phyloP scores from a whole-genome alignment of 2,888 invertebrate species.

The Melitaea athalia region DNA sequence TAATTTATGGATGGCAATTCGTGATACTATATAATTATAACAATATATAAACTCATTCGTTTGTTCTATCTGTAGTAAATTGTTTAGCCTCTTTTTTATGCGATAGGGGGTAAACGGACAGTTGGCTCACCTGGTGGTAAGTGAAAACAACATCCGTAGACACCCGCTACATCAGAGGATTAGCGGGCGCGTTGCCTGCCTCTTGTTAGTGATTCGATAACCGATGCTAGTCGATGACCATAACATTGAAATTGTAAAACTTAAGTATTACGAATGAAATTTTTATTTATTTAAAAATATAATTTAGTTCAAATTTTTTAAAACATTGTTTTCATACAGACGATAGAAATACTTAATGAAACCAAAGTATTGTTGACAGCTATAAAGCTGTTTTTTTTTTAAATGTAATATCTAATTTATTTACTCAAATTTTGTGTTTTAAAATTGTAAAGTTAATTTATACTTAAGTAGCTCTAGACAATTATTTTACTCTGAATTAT shows the following conservation, averaged over 20 bases:
- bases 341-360: conserved; percentile 1
- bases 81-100: too few relatives aligned
- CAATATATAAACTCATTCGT: too few relatives aligned
- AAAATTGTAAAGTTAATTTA: conserved; percentile 23
- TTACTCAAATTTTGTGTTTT: conserved; percentile 8
- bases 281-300: conserved; percentile 16
- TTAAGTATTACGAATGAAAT: conserved; percentile 13
- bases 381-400: conserved; percentile 37
- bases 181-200: too few relatives aligned
- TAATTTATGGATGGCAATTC: too few relatives aligned
- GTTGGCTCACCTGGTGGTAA: too few relatives aligned
- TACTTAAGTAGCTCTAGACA: background rate
- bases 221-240: conserved; percentile 36
- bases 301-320: conserved; percentile 5
- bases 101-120: too few relatives aligned
- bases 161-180: too few relatives aligned
- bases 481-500: background rate
- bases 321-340: conserved; percentile 10
- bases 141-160: too few relatives aligned
- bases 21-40: background rate
- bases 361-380: conserved; percentile 43
- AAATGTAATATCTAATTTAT: conserved; percentile 25
- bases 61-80: conserved; percentile 9
- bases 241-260: conserved; percentile 15
- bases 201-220: conserved; percentile 28